Evolutionary conservation across 2,113 vertebrate species (phyloP).

Genomic region (Cryptomyrus ogoouensis): DNA sequence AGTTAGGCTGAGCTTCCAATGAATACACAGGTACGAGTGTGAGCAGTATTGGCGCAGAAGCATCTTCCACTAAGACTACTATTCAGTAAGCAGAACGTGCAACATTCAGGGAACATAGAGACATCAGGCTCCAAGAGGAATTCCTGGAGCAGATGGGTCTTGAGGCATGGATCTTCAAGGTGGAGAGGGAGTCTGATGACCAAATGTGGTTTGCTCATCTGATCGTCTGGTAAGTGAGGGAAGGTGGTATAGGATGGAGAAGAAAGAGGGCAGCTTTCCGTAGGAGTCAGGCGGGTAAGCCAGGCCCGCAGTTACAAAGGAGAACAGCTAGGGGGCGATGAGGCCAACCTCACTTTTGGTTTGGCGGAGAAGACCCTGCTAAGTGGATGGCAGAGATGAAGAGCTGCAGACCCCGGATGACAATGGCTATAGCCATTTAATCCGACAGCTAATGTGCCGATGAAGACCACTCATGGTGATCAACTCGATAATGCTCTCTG

Average conservation of each 20-base stretch:
- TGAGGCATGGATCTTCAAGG: background rate
- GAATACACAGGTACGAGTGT: background rate
- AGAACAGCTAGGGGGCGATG: background rate
- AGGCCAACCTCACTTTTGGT: too few relatives aligned
- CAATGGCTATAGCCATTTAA: conserved; percentile 66
- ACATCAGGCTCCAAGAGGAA: background rate
- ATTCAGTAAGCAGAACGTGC: background rate
- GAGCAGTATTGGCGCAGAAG: background rate
- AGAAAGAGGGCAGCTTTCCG: background rate
- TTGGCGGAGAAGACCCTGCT: background rate
- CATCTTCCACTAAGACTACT: background rate
- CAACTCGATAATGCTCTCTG: conserved; percentile 57
- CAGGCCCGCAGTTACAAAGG: background rate
- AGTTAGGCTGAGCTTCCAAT: background rate
- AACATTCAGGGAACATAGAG: background rate
- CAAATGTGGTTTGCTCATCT: background rate
- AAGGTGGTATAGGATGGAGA: background rate
- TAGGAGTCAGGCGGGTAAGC: background rate
- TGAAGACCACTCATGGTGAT: conserved; percentile 65
- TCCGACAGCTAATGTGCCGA: conserved; percentile 52
- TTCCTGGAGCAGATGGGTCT: background rate
- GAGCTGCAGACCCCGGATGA: conserved; percentile 58
- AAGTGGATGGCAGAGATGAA: background rate
- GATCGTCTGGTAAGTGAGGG: background rate
- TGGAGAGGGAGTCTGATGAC: background rate